Conservation (phyloP, 53 echinoderm and acorn worm species). For the Zoroaster sp. region DNA sequence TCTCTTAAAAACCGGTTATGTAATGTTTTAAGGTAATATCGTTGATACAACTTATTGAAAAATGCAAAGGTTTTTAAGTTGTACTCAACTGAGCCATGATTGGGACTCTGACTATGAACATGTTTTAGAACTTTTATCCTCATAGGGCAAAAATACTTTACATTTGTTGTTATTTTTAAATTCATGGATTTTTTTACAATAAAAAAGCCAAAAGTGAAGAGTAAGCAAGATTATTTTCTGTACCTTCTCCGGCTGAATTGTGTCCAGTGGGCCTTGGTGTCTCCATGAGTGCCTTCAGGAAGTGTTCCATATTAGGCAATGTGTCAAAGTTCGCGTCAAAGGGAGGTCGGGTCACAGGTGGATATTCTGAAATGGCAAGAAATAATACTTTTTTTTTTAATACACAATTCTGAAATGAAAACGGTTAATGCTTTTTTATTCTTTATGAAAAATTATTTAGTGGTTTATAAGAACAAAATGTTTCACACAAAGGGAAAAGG, state of each 20-base stretch:
- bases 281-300: conserved; percentile 47
- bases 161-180: no score
- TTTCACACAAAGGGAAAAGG: no score
- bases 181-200: not conserved
- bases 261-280: not conserved
- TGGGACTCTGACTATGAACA: no score
- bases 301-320: conserved; percentile 37
- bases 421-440: not conserved
- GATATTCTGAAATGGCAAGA: not conserved
- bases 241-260: conserved; percentile 70
- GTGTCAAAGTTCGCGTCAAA: conserved; percentile 51
- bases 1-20: no score
- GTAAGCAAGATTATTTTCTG: not conserved
- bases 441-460: not conserved
- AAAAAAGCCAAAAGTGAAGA: no score
- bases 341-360: not conserved
- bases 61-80: no score
- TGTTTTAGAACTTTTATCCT: no score
- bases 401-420: not conserved
- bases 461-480: no score
- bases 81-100: no score
- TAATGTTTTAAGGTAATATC: no score
- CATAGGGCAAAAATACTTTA: no score
- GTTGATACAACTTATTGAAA: no score
- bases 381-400: not conserved